Conservation (phyloP, 2,888 invertebrate genomes). For the Ormyrus thymus region DNA sequence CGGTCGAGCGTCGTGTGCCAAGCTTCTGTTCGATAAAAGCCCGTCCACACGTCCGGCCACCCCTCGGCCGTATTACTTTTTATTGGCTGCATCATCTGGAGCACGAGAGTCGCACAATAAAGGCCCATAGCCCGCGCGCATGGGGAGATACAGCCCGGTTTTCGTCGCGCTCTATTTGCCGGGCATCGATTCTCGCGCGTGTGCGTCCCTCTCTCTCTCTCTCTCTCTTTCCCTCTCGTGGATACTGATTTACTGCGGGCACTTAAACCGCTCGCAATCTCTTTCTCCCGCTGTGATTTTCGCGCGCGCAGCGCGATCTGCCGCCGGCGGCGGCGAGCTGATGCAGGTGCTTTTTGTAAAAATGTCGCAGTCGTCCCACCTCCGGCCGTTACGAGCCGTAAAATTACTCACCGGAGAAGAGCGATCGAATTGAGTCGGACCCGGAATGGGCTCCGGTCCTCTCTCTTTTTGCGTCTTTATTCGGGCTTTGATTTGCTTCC, state of each 20-base stretch:
- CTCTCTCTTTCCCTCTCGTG: not conserved
- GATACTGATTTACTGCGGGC: slow-evolving; percentile 52
- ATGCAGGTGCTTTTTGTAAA: slow-evolving; percentile 47
- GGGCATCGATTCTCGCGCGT: slow-evolving; percentile 33
- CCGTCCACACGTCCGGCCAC: not conserved
- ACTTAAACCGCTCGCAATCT: slow-evolving; percentile 36
- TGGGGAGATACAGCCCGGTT: not conserved
- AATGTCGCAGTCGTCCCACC: slow-evolving; percentile 10
- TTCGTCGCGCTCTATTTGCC: slow-evolving; percentile 38
- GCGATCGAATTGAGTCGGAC: not conserved
- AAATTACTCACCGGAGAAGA: slow-evolving; percentile 37
- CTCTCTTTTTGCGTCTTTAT: not conserved
- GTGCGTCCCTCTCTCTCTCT: slow-evolving; percentile 3
- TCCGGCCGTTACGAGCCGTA: slow-evolving; percentile 56
- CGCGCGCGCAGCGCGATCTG: not conserved
- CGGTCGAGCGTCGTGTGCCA: no score
- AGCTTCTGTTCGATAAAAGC: not conserved
- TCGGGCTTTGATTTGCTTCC: not conserved
- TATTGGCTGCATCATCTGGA: slow-evolving; percentile 39
- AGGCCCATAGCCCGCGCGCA: slow-evolving; percentile 5
- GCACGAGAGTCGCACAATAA: slow-evolving; percentile 15
- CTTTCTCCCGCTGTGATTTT: slow-evolving; percentile 30
- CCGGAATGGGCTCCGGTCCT: not conserved
- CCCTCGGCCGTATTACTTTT: slow-evolving; percentile 35
- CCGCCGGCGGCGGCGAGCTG: slow-evolving; percentile 43